These are phyloP conservation scores for Temnothorax rugatulus DNA, from an alignment of 2,888 invertebrate species.

Conservation along the genomic window DNA sequence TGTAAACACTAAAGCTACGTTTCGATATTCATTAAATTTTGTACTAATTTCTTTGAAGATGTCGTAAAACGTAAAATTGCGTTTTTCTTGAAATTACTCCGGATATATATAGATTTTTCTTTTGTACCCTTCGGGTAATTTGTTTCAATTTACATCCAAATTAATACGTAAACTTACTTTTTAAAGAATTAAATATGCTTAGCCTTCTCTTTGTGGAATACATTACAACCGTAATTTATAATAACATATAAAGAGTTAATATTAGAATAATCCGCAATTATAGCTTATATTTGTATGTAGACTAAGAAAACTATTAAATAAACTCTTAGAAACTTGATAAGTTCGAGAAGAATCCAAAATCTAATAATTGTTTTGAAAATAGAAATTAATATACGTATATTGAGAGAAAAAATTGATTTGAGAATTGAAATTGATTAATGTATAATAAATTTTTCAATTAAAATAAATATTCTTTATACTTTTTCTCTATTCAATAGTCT, in stretches of 20 bases:
- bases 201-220: background rate
- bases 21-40: no score
- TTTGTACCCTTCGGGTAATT: background rate
- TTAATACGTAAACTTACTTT: background rate
- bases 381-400: background rate
- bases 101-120: no score
- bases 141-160: conserved; percentile 6
- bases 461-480: background rate
- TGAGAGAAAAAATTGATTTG: background rate
- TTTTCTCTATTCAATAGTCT: background rate
- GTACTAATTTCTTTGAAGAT: no score
- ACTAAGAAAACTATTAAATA: conserved; percentile 1
- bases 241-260: background rate
- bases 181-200: background rate
- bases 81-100: no score
- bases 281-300: background rate
- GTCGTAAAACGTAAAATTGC: no score
- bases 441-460: background rate
- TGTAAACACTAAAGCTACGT: no score
- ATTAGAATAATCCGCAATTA: background rate
- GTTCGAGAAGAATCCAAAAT: background rate
- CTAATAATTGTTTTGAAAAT: background rate
- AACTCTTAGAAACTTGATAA: background rate
- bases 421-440: background rate
- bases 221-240: conserved; percentile 22